Conservation (phyloP, 2,797 vertebrate genomes). For the Pipistrellus pipistrellus region DNA sequence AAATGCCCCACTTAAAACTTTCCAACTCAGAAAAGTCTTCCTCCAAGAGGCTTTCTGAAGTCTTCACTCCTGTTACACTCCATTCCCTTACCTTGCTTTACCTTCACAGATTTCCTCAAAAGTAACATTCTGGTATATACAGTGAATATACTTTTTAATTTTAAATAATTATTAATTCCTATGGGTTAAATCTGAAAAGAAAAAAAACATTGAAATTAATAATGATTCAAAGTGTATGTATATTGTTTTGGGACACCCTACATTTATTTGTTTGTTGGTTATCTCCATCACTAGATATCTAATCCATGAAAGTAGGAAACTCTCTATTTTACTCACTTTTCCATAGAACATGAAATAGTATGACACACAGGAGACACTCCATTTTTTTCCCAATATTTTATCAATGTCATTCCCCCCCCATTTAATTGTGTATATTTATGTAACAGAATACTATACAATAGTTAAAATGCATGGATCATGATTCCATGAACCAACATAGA, state of each 20-base stretch:
- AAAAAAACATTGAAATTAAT: no score
- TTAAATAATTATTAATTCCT: no score
- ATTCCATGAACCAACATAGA: background rate
- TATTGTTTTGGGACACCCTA: no score
- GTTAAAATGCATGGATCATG: background rate
- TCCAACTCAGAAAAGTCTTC: background rate
- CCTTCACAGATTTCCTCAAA: background rate
- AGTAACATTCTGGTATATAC: background rate
- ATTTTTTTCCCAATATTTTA: background rate
- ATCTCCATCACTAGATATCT: background rate
- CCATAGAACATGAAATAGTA: background rate
- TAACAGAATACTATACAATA: background rate
- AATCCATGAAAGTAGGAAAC: background rate
- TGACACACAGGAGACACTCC: background rate
- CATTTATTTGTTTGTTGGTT: background rate
- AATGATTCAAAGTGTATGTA: no score
- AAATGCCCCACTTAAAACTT: background rate
- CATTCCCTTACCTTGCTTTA: background rate
- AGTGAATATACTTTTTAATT: no score
- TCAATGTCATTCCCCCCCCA: background rate
- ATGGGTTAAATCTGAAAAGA: no score
- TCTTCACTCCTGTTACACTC: background rate
- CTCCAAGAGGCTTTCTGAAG: background rate
- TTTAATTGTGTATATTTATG: background rate
- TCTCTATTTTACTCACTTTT: constrained; percentile 6